Conservation (phyloP, 2,797 vertebrate genomes). For the Sternotherus odoratus region DNA sequence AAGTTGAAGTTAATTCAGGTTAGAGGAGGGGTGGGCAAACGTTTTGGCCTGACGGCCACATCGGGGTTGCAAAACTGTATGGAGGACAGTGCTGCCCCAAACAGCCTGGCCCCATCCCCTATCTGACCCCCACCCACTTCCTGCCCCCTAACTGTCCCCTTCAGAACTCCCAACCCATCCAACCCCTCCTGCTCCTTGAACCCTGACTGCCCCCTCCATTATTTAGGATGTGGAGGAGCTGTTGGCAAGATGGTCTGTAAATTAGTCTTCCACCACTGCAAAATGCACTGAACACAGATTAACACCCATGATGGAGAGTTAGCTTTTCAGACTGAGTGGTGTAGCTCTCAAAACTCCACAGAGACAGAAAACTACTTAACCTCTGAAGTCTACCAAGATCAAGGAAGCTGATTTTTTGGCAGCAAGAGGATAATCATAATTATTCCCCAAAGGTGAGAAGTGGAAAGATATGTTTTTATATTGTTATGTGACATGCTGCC, state of each 20-base stretch:
- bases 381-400: neutral
- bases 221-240: fast-evolving
- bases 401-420: neutral
- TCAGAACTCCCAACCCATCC: no score
- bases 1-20: neutral
- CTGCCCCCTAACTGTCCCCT: no score
- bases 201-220: no score
- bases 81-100: no score
- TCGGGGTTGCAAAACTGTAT: no score
- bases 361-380: neutral
- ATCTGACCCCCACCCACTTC: no score
- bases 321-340: neutral
- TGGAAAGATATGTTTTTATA: neutral
- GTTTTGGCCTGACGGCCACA: no score
- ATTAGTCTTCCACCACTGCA: neutral
- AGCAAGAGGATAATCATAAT: neutral
- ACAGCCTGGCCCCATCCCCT: no score
- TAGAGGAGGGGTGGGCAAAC: no score
- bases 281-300: neutral
- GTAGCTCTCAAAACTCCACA: neutral
- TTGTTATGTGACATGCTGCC: fast-evolving
- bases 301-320: neutral
- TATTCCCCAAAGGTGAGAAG: neutral
- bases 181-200: no score
- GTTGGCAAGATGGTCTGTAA: fast-evolving